A percentile compares a stretch with the other conserved stretches of the same genome.
Conservation (phyloP, 2,113 vertebrate genomes). For the Dolichallabes microphthalmus region DNA sequence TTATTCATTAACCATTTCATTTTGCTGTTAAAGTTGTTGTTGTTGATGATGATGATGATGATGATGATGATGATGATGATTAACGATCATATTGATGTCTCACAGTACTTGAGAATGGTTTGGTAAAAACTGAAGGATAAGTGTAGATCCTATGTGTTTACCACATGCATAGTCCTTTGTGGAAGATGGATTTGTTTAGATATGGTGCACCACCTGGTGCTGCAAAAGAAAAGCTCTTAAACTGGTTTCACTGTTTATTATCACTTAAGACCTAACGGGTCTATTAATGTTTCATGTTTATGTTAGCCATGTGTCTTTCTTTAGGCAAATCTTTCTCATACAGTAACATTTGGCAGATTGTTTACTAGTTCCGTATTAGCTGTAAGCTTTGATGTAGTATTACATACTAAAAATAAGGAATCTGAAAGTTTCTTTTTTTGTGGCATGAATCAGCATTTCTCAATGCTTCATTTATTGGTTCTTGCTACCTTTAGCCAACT, state of each 20-base stretch:
- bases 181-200: neutral
- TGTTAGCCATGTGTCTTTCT: neutral
- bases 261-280: neutral
- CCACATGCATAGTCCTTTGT: neutral
- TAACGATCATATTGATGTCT: too few species aligned
- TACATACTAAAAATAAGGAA: too few species aligned
- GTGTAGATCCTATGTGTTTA: neutral
- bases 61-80: neutral
- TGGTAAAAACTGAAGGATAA: neutral
- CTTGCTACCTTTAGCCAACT: neutral
- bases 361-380: neutral
- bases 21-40: neutral
- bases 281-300: too few species aligned
- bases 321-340: neutral
- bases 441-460: constrained; percentile 20
- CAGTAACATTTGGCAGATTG: neutral
- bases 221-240: constrained; percentile 2
- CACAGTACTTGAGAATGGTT: neutral
- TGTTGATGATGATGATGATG: neutral
- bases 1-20: neutral
- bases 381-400: neutral
- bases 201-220: constrained; percentile 59
- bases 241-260: neutral
- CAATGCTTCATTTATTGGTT: neutral
- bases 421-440: too few species aligned